Evolutionary conservation across 1,140 invertebrate species (phyloP).

Genomic region (Arctopsyche grandis): DNA sequence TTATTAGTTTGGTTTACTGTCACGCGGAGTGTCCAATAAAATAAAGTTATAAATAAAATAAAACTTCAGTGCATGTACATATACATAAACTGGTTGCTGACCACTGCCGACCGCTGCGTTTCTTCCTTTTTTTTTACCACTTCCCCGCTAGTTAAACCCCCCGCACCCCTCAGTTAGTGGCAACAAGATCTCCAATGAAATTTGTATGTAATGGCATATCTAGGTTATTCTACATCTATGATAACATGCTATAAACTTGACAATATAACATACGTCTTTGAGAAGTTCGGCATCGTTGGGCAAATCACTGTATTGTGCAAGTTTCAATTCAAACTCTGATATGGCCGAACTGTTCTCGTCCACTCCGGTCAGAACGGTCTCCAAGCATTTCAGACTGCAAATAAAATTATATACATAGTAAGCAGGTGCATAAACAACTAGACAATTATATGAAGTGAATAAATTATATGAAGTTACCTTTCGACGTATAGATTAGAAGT

Average conservation of each 20-base stretch:
- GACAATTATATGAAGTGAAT: neutral
- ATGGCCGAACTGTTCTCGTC: conserved; percentile 91
- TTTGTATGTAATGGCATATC: too few relatives aligned
- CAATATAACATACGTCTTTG: conserved; percentile 62
- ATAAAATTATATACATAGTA: conserved; percentile 30
- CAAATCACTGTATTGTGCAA: conserved; percentile 68
- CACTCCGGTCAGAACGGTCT: conserved; percentile 87
- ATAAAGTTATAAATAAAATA: too few relatives aligned
- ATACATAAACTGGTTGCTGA: too few relatives aligned
- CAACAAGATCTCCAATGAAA: too few relatives aligned
- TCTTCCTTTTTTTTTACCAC: too few relatives aligned
- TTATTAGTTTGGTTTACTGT: too few relatives aligned
- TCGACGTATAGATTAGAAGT: conserved; percentile 89
- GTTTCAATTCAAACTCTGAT: conserved; percentile 90
- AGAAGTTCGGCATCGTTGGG: conserved; percentile 64
- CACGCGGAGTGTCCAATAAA: too few relatives aligned
- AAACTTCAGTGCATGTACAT: too few relatives aligned
- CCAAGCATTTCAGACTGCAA: conserved; percentile 83
- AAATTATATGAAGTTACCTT: conserved; percentile 62
- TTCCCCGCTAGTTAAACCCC: too few relatives aligned
- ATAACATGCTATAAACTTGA: neutral
- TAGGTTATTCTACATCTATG: too few relatives aligned
- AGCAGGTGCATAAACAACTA: neutral
- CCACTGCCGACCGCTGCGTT: too few relatives aligned
- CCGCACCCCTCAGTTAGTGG: too few relatives aligned